Percentiles rank a stretch among this genome's conserved stretches.
phyloP scores from a whole-genome alignment of 2,113 vertebrate species.

The Tonatia bakeri region DNA sequence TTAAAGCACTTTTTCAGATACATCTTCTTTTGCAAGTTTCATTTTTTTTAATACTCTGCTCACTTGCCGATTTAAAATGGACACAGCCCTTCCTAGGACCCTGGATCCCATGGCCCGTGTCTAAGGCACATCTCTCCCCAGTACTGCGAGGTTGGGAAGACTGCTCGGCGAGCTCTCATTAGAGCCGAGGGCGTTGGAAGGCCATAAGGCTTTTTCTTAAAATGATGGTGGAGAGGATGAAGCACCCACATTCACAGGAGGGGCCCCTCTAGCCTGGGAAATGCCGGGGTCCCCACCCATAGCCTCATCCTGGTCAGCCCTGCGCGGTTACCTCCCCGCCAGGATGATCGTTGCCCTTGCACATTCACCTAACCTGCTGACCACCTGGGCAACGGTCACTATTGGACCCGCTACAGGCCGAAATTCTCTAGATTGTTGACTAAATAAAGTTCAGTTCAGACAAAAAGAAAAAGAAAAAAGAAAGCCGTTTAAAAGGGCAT shows the following conservation, averaged over 20 bases:
- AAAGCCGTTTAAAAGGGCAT: not conserved
- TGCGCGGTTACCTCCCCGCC: not conserved
- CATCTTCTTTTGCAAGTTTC: not conserved
- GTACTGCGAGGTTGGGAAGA: no score
- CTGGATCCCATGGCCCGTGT: not conserved
- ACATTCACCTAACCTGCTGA: not conserved
- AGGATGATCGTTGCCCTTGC: not conserved
- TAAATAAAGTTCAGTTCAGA: not conserved
- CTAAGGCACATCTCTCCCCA: not conserved
- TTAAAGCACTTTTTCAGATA: not conserved
- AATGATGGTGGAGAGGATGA: not conserved
- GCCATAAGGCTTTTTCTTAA: not conserved
- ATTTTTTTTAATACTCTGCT: not conserved
- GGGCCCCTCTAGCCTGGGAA: not conserved
- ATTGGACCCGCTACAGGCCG: not conserved
- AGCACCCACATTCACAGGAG: fast-evolving
- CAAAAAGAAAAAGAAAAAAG: not conserved
- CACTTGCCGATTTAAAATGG: not conserved
- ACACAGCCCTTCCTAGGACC: not conserved
- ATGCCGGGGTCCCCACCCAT: fast-evolving
- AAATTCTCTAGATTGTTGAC: not conserved
- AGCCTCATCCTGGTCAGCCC: not conserved
- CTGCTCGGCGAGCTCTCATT: not conserved
- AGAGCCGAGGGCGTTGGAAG: not conserved
- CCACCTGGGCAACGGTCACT: not conserved